Base-by-base conservation (phyloP, 2,888 invertebrate species). In the Macrophya annulata region DNA sequence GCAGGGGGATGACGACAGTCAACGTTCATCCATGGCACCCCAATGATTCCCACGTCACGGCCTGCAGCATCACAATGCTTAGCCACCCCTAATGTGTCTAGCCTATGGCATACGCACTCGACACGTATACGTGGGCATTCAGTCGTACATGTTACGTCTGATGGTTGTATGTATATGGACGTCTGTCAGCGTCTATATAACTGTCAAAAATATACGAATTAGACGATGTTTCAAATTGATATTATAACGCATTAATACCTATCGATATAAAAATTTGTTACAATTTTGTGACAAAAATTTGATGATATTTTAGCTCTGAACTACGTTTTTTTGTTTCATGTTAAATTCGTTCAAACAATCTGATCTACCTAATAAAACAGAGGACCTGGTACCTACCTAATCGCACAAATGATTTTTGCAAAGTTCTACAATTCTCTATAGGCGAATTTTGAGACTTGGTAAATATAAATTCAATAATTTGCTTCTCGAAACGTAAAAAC, bases 31-130 rank as follows among this genome's bases (percentile, higher is more conserved):
- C 17, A 84, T 74, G 76, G 84, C 48, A 62, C 76, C 72, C 76
- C 84, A 90, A 81, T 81, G 81, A 81, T 92, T 93, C 92, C 92
- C 92, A 92, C 92, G 92, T 92, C 89, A 88, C 86, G 88, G 87
- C 88, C 88, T 86, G 85, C 89, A 87, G 87, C 89, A 87, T 89
- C 88, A 87, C 87, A 87, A 82, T 71, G 82, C 85, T 68, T 62
- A 77, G 51, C 81, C 40, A 81, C 81, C 81, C 81, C 81, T 81
- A 81, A 81, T 81, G 62, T 62, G 62, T 81, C 25, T 81, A 15
- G 77, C 77, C 55, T 77, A 31, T n/a, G n/a, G 31, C 55, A 31
- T 77, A 77, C 77, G 55, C 51, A 77, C 81, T 81, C 62, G 59
- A 81, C 81, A 62, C 77, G 31, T 51, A 59, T 55, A 59, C 76